Conservation (phyloP, 2,797 vertebrate genomes). For the Phylloscopus collybita region DNA sequence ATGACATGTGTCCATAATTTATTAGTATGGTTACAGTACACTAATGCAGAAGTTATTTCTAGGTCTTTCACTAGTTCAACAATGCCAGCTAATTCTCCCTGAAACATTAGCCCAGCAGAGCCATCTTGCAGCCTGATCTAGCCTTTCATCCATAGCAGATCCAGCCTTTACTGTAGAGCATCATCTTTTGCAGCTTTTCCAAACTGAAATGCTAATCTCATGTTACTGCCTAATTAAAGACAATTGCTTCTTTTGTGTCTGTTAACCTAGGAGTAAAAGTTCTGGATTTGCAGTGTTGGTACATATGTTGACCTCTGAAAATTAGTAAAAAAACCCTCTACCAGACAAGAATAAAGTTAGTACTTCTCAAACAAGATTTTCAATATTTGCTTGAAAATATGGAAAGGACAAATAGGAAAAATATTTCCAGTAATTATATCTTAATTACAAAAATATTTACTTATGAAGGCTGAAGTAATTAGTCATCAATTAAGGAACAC, state of each 20-base stretch:
- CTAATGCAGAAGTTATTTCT: neutral
- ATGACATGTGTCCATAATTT: neutral
- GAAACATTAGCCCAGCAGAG: neutral
- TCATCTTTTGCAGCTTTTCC: neutral
- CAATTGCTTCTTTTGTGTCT: neutral
- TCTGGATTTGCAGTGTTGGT: neutral
- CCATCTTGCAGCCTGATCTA: neutral
- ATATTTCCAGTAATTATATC: neutral
- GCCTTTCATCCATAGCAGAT: neutral
- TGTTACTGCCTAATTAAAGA: neutral
- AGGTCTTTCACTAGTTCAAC: neutral
- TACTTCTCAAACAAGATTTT: neutral
- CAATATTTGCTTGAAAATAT: neutral
- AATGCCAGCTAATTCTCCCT: neutral
- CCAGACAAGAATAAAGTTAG: neutral
- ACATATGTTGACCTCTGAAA: neutral
- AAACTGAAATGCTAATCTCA: neutral
- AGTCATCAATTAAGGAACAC: neutral
- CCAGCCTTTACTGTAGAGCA: neutral
- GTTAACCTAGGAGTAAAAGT: neutral
- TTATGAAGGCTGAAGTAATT: neutral
- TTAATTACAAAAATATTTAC: neutral
- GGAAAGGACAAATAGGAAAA: neutral
- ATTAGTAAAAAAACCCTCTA: neutral
- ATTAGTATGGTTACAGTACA: neutral